A percentile compares a stretch with the other conserved stretches of the same genome.
Conservation (phyloP, 2,797 vertebrate species). For the Bovichtus variegatus region DNA sequence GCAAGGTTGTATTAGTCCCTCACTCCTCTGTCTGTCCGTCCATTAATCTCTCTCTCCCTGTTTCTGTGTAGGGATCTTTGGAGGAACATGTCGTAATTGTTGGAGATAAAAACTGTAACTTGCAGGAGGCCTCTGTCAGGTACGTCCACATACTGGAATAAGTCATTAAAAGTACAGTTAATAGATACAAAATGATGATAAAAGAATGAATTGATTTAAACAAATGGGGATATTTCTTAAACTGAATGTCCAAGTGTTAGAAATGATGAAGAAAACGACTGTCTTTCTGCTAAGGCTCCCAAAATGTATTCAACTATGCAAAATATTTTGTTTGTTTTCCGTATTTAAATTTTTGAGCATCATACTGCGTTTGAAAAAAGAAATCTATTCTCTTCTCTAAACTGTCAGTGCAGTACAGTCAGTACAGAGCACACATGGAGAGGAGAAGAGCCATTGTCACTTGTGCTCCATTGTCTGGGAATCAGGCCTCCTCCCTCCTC, state of each 20-base stretch:
- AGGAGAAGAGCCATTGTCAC: conserved; percentile 22
- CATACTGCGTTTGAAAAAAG: too few species aligned
- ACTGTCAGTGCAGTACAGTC: not conserved
- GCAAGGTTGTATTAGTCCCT: not conserved
- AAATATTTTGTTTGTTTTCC: not conserved
- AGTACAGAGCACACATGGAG: not conserved
- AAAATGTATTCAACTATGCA: not conserved
- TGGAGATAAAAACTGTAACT: conserved; percentile 86
- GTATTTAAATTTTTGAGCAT: not conserved
- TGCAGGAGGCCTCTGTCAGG: conserved; percentile 89
- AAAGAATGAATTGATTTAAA: not conserved
- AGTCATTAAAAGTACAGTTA: not conserved
- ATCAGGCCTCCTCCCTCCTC: not conserved
- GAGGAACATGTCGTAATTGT: conserved; percentile 80
- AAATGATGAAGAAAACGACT: not conserved
- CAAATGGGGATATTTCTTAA: not conserved
- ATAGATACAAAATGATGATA: not conserved
- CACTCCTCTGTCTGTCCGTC: accelerated
- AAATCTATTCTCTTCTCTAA: not conserved
- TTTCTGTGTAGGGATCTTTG: conserved; percentile 78
- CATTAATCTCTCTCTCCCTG: not conserved
- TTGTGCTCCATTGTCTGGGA: conserved; percentile 43
- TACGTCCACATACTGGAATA: conserved; percentile 55
- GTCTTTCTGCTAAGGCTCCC: not conserved
- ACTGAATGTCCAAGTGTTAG: not conserved